A percentile compares a stretch with the other conserved stretches of the same genome.
Conservation (phyloP, 2,113 vertebrate species). For the Xenus cinereus region DNA sequence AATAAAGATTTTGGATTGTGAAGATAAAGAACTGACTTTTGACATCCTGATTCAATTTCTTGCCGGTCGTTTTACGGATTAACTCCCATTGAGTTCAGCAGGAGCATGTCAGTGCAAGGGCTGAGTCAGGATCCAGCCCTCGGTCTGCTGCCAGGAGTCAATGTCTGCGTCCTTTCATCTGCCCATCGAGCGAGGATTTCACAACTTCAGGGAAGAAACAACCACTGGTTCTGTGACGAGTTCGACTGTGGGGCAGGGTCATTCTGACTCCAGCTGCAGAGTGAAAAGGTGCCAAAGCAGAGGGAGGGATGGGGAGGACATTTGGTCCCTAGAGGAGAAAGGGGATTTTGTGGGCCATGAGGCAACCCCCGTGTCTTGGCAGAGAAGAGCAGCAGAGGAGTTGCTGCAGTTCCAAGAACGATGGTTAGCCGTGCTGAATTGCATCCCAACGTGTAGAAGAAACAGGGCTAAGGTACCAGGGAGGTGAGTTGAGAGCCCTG, state of each 20-base stretch:
- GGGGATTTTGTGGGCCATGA: neutral
- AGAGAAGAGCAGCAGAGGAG: neutral
- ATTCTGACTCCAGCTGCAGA: neutral
- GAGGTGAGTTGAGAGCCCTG: neutral
- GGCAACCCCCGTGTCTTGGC: neutral
- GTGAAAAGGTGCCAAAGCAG: neutral
- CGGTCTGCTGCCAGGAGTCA: neutral
- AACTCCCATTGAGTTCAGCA: conserved; percentile 26
- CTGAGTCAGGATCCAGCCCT: conserved; percentile 21
- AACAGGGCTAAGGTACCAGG: neutral
- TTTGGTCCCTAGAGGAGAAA: neutral
- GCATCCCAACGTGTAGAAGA: neutral
- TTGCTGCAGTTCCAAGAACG: neutral
- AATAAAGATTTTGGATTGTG: conserved; percentile 57
- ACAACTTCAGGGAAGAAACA: neutral
- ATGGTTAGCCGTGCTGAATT: neutral
- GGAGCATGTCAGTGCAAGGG: neutral
- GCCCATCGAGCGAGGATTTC: neutral
- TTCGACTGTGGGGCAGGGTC: neutral
- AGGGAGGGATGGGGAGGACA: neutral
- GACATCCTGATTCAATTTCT: conserved; percentile 55
- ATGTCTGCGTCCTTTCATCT: conserved; percentile 1
- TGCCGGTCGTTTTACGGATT: conserved; percentile 21
- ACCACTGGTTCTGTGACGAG: neutral
- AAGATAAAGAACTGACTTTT: conserved; percentile 55